Conservation (phyloP, 2,888 invertebrate species). For the Drosophila nr. perissopoda region DNA sequence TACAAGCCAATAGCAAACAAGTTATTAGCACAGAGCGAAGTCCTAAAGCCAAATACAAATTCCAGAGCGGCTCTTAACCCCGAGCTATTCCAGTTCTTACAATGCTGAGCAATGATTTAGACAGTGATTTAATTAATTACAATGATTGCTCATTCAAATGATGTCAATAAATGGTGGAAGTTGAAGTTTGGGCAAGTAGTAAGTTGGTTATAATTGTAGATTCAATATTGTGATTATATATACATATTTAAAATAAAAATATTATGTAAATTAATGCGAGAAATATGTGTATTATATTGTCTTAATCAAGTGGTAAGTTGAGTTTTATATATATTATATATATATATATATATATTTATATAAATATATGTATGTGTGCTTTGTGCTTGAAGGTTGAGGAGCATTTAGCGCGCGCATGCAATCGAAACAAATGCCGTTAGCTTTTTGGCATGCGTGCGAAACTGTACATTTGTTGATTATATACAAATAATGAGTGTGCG, state of each 20-base stretch:
- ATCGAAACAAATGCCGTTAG: constrained; percentile 29
- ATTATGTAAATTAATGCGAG: not conserved
- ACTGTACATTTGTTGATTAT: constrained; percentile 52
- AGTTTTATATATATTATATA: constrained; percentile 12
- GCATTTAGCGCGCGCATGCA: constrained; percentile 50
- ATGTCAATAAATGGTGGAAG: constrained; percentile 22
- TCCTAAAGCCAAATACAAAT: constrained; percentile 46
- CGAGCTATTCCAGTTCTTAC: constrained; percentile 14
- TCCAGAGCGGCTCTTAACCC: constrained; percentile 48
- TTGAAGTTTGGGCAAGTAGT: constrained; percentile 7
- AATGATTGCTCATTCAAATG: constrained; percentile 14
- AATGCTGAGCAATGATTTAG: constrained; percentile 27
- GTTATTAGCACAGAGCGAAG: constrained; percentile 32
- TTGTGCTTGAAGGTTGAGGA: not conserved
- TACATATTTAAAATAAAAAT: not conserved
- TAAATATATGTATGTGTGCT: not conserved
- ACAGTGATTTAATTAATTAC: constrained; percentile 48
- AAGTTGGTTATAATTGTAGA: constrained; percentile 13
- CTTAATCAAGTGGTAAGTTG: constrained; percentile 9
- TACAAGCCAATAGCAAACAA: constrained; percentile 31
- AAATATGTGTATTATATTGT: constrained; percentile 5
- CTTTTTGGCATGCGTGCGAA: constrained; percentile 57
- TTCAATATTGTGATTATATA: constrained; percentile 1
- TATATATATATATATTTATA: not conserved
- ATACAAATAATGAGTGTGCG: constrained; percentile 32